Conservation (phyloP, 1,140 invertebrate species). For the Eumeta japonica region DNA sequence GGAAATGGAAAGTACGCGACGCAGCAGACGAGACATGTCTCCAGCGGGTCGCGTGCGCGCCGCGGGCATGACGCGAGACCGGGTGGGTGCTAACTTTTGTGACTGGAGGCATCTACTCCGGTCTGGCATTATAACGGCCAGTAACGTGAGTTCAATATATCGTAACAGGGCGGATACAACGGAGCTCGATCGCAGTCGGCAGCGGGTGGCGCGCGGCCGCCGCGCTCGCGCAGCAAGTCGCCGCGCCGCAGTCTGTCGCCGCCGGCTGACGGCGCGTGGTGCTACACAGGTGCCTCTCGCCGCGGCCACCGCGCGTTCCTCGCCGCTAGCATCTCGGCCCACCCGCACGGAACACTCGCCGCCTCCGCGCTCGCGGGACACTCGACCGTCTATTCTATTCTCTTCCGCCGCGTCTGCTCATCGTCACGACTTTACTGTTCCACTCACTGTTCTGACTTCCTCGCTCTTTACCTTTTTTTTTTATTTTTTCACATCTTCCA, state of each 20-base stretch:
- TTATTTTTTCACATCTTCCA: conserved; percentile 49
- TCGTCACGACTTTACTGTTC: conserved; percentile 51
- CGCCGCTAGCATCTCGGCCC: conserved; percentile 12
- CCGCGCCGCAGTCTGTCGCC: conserved; percentile 73
- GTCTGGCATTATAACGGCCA: no score
- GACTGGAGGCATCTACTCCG: conserved; percentile 22
- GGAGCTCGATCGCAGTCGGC: conserved; percentile 69
- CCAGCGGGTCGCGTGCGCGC: conserved; percentile 71
- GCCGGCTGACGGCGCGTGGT: conserved; percentile 60
- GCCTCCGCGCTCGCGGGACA: conserved; percentile 27
- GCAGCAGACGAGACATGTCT: conserved; percentile 73
- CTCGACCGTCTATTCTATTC: conserved; percentile 3
- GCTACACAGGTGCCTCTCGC: conserved; percentile 43
- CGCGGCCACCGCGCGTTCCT: not conserved
- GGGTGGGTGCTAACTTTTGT: conserved; percentile 31
- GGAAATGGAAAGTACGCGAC: conserved; percentile 49
- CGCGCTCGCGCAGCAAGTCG: conserved; percentile 63
- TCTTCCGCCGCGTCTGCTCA: conserved; percentile 34
- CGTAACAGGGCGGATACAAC: conserved; percentile 54
- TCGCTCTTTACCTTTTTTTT: conserved; percentile 26
- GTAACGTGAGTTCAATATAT: no score
- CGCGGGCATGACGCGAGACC: conserved; percentile 61
- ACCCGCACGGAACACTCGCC: conserved; percentile 52
- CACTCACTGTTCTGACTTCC: conserved; percentile 47
- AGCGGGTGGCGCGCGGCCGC: conserved; percentile 65